Base-by-base conservation (phyloP, 1,140 invertebrate genomes). In the Musca domestica region DNA sequence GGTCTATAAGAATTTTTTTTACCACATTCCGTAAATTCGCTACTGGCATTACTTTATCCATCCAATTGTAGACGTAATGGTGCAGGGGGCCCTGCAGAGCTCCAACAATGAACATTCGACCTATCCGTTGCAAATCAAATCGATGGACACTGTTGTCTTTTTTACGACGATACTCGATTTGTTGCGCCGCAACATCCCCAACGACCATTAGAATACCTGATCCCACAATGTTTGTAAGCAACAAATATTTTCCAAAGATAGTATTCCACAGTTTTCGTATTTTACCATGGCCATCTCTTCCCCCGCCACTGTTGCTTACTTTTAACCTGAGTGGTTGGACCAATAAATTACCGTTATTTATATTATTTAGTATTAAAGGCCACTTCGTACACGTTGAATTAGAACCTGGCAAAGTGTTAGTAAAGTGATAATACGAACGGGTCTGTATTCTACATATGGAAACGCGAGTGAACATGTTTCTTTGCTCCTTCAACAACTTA, bases 1-100 rank as follows among this genome's bases (percentile, higher is more conserved):
- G 91, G 81, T 94, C 92, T n/a, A 87, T 78, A 3, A 89, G 64
- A 51, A 92, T 90, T 81, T 95, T 95, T n/a, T 88, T 88, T 0
- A 82, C 34, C 14, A 92, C 86, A 10, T 86, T 87, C 41, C 76
- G 77, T 1, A 86, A 69, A 63, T 85, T 85, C 71, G 81, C 85
- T 23, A 86, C 85, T 9, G 92, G 92, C 70, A 92, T 82, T 49
- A 86, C 64, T 71, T 83, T 85, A 71, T 94, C 92, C 73, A 95
- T 84, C 72, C 89, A 86, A 30, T 85, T 76, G 77, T 95, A 95
- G 73, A 92, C 93, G 71, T 86, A 89, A 82, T 95, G 92, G 82
- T 93, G 89, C 34, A 91, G 82, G 2, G 90, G 89, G 20, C 92
- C 92, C 76, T 90, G 84, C 2, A 85, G 64, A 0, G 88, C 76